Conservation (phyloP, 2,113 vertebrate genomes). For the Mirza zaza region DNA sequence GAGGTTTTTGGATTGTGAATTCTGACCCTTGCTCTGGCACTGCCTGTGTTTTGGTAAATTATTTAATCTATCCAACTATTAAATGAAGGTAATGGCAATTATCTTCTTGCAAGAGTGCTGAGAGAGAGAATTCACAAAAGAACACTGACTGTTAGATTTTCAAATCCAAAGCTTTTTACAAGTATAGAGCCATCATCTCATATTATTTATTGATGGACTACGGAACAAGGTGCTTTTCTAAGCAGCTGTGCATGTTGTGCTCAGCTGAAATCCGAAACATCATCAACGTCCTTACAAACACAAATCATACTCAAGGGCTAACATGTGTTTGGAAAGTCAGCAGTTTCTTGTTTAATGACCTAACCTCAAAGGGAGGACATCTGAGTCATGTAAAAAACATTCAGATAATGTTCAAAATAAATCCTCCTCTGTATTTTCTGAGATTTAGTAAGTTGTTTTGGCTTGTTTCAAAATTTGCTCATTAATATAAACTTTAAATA, state of each 20-base stretch:
- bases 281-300: rapidly evolving
- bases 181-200: neutral
- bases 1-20: neutral
- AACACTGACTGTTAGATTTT: neutral
- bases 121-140: neutral
- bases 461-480: neutral
- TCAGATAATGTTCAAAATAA: neutral
- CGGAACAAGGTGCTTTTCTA: neutral
- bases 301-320: neutral
- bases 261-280: neutral
- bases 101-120: neutral
- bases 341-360: neutral
- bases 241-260: rapidly evolving
- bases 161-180: neutral
- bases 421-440: neutral
- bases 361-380: neutral
- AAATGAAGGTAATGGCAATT: neutral
- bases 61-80: neutral
- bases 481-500: neutral
- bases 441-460: neutral
- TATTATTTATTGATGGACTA: neutral
- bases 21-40: neutral
- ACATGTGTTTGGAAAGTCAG: neutral
- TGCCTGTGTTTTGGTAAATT: neutral
- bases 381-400: neutral